phyloP scores from a whole-genome alignment of 2,888 invertebrate species.

The Trissolcus brochymenae region DNA sequence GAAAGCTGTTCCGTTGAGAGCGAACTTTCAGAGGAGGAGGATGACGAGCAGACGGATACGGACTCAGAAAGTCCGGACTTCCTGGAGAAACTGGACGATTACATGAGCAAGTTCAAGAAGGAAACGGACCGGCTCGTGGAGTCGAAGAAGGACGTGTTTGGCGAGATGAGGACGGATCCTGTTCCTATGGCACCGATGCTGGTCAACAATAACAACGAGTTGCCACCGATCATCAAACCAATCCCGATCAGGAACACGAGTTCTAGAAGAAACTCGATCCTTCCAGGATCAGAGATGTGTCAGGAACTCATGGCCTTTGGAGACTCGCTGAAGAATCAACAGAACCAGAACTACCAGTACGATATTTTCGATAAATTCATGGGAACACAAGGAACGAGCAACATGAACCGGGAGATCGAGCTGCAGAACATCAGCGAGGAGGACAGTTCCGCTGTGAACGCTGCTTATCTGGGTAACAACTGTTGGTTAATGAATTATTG shows the following conservation, averaged over 20 bases:
- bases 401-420: slow-evolving; percentile 51
- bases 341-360: slow-evolving; percentile 62
- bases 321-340: slow-evolving; percentile 65
- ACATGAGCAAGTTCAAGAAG: slow-evolving; percentile 84
- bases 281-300: slow-evolving; percentile 74
- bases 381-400: slow-evolving; percentile 28
- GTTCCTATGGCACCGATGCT: slow-evolving; percentile 61
- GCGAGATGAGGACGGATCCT: slow-evolving; percentile 61
- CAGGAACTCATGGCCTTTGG: slow-evolving; percentile 71
- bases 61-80: slow-evolving; percentile 82
- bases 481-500: background rate
- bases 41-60: slow-evolving; percentile 77
- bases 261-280: slow-evolving; percentile 72
- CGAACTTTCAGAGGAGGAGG: slow-evolving; percentile 75
- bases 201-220: slow-evolving; percentile 66
- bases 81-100: slow-evolving; percentile 83
- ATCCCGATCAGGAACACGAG: slow-evolving; percentile 70
- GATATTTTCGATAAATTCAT: slow-evolving; percentile 47
- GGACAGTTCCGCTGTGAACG: slow-evolving; percentile 29
- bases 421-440: slow-evolving; percentile 55
- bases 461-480: slow-evolving; percentile 38
- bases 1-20: slow-evolving; percentile 75
- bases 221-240: slow-evolving; percentile 67
- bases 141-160: slow-evolving; percentile 66
- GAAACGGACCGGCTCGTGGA: slow-evolving; percentile 82